phyloP scores from a whole-genome alignment of 2,113 vertebrate genomes.

The Hydropotes inermis region DNA sequence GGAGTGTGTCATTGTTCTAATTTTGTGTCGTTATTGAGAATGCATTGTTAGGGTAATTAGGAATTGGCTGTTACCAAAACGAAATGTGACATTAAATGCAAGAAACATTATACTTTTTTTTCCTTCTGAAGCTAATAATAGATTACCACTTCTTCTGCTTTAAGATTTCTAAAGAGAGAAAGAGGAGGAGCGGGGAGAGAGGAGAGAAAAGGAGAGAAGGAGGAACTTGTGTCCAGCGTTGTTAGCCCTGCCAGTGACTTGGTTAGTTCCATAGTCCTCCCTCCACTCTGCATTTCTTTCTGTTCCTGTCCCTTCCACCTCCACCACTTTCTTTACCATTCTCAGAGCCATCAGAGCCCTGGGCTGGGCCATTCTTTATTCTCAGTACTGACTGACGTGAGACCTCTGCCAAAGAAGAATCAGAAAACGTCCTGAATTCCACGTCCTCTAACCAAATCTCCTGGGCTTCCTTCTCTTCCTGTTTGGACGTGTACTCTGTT shows the following conservation, averaged over 20 bases:
- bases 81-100: conserved; percentile 48
- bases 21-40: conserved; percentile 7
- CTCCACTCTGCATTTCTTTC: neutral
- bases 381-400: neutral
- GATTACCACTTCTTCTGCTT: neutral
- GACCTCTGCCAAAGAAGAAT: neutral
- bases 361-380: neutral
- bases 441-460: neutral
- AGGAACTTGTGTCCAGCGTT: neutral
- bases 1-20: conserved; percentile 35
- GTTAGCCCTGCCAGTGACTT: neutral
- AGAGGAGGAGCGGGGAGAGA: neutral
- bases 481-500: accelerated
- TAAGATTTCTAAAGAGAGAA: neutral
- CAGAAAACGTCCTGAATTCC: neutral
- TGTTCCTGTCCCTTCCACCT: neutral
- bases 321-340: neutral
- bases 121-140: conserved; percentile 41
- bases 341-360: neutral
- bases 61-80: conserved; percentile 54
- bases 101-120: conserved; percentile 41
- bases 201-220: neutral
- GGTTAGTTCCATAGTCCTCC: neutral
- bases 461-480: neutral
- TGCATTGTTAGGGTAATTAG: conserved; percentile 60